These are phyloP conservation scores for Conops quadrifasciatus DNA, from an alignment of 2,888 invertebrate species.

Conservation along the genomic window DNA sequence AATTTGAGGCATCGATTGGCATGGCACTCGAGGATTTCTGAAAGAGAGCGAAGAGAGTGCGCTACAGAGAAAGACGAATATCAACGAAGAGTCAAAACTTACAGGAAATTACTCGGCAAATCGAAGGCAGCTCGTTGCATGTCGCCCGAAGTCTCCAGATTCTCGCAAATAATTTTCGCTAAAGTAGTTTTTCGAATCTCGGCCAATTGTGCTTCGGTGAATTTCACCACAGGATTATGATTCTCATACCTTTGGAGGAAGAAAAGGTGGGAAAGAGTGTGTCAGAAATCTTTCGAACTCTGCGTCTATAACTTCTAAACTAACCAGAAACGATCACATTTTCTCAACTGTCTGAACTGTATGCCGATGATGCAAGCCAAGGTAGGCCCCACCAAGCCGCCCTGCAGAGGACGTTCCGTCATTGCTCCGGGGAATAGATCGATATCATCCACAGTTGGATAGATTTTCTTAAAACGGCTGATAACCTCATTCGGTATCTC, in stretches of 20 bases:
- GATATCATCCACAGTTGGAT: conserved; percentile 92
- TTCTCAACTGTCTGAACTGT: conserved; percentile 88
- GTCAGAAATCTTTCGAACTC: neutral
- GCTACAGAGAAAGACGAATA: neutral
- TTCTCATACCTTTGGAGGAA: conserved; percentile 78
- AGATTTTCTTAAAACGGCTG: conserved; percentile 79
- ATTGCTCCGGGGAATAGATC: conserved; percentile 96
- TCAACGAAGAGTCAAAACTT: conserved; percentile 57
- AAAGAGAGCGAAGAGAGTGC: conserved; percentile 28
- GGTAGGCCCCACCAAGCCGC: conserved; percentile 93
- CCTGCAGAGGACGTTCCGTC: conserved; percentile 87
- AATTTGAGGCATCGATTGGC: conserved; percentile 80
- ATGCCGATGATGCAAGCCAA: conserved; percentile 94
- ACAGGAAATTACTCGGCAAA: conserved; percentile 88
- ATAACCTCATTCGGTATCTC: conserved; percentile 89
- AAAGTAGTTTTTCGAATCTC: conserved; percentile 88
- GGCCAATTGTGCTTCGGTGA: conserved; percentile 85
- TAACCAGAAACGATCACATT: conserved; percentile 93
- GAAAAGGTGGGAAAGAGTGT: neutral
- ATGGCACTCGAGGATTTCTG: conserved; percentile 87
- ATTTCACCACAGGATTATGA: conserved; percentile 78
- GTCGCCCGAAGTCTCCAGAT: conserved; percentile 83
- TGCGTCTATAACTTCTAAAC: conserved; percentile 21
- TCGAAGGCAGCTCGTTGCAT: conserved; percentile 92
- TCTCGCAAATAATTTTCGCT: conserved; percentile 87